These are phyloP conservation scores for Gadopsis bispinosus DNA, from an alignment of 2,797 vertebrate genomes.

Conservation along the genomic window DNA sequence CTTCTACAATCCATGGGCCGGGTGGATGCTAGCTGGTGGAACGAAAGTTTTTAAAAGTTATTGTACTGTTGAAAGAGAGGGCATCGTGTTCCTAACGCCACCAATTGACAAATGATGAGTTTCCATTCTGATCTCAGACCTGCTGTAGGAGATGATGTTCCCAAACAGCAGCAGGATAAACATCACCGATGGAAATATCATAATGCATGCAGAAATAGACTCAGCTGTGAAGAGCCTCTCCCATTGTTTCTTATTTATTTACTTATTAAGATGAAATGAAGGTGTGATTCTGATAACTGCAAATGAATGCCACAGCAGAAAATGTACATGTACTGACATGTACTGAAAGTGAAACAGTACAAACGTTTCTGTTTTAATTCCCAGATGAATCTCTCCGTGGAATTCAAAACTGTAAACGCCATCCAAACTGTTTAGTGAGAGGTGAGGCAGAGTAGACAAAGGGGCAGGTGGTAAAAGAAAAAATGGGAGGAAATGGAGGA, in stretches of 20 bases:
- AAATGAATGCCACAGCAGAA: neutral
- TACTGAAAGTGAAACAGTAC: neutral
- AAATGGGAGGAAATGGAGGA: neutral
- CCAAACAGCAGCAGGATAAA: neutral
- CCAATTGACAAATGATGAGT: neutral
- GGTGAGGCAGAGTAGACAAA: conserved; percentile 16
- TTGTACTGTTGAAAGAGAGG: neutral
- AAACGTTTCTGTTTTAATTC: neutral
- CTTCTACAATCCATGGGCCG: neutral
- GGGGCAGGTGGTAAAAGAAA: conserved; percentile 42
- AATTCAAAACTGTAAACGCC: neutral
- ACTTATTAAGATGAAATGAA: neutral
- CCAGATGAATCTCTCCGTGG: neutral
- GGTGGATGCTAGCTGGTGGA: neutral
- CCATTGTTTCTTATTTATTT: neutral
- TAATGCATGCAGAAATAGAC: neutral
- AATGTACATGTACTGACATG: neutral
- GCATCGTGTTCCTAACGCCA: neutral
- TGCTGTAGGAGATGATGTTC: neutral
- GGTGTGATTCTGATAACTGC: neutral
- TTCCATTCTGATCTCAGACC: conserved; percentile 6
- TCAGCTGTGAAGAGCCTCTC: neutral
- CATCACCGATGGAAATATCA: neutral
- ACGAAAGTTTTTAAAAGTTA: neutral
- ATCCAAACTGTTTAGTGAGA: neutral